Evolutionary conservation across 1,140 invertebrate genomes (phyloP).

Genomic region (Megalonaias nervosa): DNA sequence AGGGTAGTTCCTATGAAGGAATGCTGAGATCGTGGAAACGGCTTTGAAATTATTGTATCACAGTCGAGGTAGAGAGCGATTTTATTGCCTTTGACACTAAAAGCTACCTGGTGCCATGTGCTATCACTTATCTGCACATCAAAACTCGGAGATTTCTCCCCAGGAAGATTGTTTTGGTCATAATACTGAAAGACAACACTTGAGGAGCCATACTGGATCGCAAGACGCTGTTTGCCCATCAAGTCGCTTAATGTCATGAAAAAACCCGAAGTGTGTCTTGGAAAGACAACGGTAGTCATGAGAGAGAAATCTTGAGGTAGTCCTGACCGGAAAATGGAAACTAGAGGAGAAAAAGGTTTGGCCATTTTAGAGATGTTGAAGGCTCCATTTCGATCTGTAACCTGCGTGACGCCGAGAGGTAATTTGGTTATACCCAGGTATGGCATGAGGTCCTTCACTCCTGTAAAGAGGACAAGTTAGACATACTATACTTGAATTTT

Average conservation of each 20-base stretch:
- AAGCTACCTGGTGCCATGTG: slow-evolving; percentile 56
- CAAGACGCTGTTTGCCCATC: slow-evolving; percentile 51
- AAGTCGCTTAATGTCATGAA: slow-evolving; percentile 62
- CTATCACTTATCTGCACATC: slow-evolving; percentile 43
- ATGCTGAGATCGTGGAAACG: slow-evolving; percentile 37
- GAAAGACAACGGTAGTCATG: slow-evolving; percentile 46
- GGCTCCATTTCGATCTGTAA: slow-evolving; percentile 36
- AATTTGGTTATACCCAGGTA: slow-evolving; percentile 48
- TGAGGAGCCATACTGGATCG: slow-evolving; percentile 38
- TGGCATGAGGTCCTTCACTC: slow-evolving; percentile 46
- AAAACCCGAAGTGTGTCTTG: slow-evolving; percentile 48
- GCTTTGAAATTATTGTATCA: slow-evolving; percentile 42
- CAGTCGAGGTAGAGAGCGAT: slow-evolving; percentile 60
- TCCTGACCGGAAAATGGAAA: slow-evolving; percentile 42
- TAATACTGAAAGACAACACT: slow-evolving; percentile 39
- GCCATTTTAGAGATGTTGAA: slow-evolving; percentile 53
- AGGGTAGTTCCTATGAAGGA: slow-evolving; percentile 45
- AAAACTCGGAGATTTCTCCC: slow-evolving; percentile 44
- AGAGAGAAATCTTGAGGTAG: slow-evolving; percentile 63
- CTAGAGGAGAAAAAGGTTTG: slow-evolving; percentile 51
- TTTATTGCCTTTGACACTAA: slow-evolving; percentile 45
- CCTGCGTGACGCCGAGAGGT: slow-evolving; percentile 48
- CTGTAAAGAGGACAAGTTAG: slow-evolving; percentile 35
- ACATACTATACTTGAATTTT: slow-evolving; percentile 7
- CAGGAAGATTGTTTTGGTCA: slow-evolving; percentile 37